phyloP scores from a whole-genome alignment of 1,140 invertebrate species.

The Danaus plexippus region DNA sequence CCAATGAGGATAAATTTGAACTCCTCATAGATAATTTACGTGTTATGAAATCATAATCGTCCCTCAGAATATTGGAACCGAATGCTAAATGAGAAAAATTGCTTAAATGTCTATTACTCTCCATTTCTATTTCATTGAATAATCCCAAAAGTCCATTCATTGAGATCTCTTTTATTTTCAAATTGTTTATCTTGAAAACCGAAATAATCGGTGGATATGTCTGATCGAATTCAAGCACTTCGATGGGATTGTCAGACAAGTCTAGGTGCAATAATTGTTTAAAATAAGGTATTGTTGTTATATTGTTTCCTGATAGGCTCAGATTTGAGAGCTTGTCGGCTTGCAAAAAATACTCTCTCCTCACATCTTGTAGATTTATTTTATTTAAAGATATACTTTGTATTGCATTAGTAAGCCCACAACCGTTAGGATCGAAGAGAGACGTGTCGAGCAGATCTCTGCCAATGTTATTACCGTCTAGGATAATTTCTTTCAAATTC shows the following conservation, averaged over 20 bases:
- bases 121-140: slow-evolving; percentile 16
- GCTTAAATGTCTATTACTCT: slow-evolving; percentile 13
- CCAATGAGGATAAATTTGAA: slow-evolving; percentile 13
- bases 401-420: slow-evolving; percentile 11
- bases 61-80: slow-evolving; percentile 12
- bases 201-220: slow-evolving; percentile 3
- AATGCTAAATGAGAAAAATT: slow-evolving; percentile 18
- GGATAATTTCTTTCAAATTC: slow-evolving; percentile 12
- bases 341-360: slow-evolving; percentile 6
- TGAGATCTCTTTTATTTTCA: slow-evolving; percentile 14
- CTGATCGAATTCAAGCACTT: not conserved
- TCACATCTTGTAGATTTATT: slow-evolving; percentile 12
- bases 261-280: slow-evolving; percentile 16
- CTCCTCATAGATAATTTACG: slow-evolving; percentile 11
- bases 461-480: slow-evolving; percentile 20
- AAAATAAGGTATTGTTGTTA: slow-evolving; percentile 13
- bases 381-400: slow-evolving; percentile 19
- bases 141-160: slow-evolving; percentile 6
- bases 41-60: slow-evolving; percentile 14
- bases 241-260: slow-evolving; percentile 19
- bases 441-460: slow-evolving; percentile 8
- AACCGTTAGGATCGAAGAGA: slow-evolving; percentile 13
- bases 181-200: slow-evolving; percentile 18
- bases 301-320: slow-evolving; percentile 14
- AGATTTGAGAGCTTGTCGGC: not conserved